phyloP scores from a whole-genome alignment of 1,140 invertebrate genomes.

The Lepidurus packardi region DNA sequence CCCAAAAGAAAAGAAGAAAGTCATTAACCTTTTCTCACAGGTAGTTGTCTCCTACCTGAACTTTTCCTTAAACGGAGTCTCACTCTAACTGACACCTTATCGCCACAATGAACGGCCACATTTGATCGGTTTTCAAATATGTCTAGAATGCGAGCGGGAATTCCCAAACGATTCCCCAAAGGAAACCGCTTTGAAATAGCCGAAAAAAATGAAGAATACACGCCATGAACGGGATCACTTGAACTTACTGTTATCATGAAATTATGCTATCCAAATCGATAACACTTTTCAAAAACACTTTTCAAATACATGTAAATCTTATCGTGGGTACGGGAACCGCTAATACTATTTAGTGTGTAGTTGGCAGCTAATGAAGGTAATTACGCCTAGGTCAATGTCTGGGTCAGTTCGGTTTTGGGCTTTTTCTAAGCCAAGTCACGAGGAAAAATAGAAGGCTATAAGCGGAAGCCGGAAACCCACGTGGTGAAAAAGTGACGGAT shows the following conservation, averaged over 20 bases:
- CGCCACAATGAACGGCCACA: background rate
- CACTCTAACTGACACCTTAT: background rate
- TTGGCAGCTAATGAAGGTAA: too few species aligned
- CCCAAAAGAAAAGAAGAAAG: background rate
- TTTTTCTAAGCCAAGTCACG: background rate
- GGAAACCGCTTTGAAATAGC: too few species aligned
- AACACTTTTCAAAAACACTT: too few species aligned
- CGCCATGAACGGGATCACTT: too few species aligned
- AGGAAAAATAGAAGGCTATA: background rate
- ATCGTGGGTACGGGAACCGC: too few species aligned
- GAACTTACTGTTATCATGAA: too few species aligned
- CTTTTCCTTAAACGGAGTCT: background rate
- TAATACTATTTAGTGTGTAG: too few species aligned
- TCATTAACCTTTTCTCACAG: background rate
- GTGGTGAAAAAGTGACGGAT: background rate
- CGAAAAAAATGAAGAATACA: too few species aligned
- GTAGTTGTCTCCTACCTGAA: background rate
- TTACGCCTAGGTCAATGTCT: background rate
- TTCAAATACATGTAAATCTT: too few species aligned
- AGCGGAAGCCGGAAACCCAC: constrained; percentile 20
- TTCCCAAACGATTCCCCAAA: too few species aligned
- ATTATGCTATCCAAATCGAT: too few species aligned
- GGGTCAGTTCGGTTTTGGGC: background rate
- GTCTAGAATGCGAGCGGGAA: too few species aligned
- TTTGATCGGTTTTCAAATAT: background rate